Base-by-base conservation (phyloP, 2,888 invertebrate species). In the Leptinotarsa peninsularis region DNA sequence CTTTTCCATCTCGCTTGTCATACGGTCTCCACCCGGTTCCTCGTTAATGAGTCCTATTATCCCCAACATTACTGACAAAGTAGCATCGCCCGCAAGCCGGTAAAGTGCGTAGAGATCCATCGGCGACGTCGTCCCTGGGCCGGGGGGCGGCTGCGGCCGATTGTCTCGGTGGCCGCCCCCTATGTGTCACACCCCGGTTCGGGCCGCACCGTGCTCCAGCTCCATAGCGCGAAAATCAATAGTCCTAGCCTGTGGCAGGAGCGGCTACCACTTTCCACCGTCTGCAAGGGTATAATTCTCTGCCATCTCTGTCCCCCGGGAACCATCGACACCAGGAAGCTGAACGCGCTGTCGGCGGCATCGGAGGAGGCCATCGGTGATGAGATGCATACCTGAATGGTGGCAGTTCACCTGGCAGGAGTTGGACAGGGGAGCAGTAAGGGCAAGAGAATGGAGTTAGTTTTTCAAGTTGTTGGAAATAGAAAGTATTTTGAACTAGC, bases 141-240 rank as follows among this genome's bases (percentile, higher is more conserved):
- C 67, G 63, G 63, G 58, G 63, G 63, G 63, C 63, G 63, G 63
- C 50, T 70, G 72, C 67, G 73, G 71, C 71, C 67, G 76, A 76
- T 76, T 76, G 73, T 74, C 73, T 76, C 69, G 73, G 76, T 58
- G 63, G 68, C 72, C 60, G 74, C 76, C 76, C 71, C 69, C 70
- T 67, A 63, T 73, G 76, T 76, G 76, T 76, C 76, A 76, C 74
- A 76, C 76, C 74, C 76, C 76, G 74, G 74, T 67, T 72, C 72
- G 74, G 66, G 43, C 74, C 76, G 74, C 66, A 68, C 71, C 60
- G 71, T 60, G 68, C 74, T 66, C 76, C 72, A 73, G 76, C 71
- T 69, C 71, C 71, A 71, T 73, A 74, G 71, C 73, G 76, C 76
- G 76, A 74, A 76, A 78, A 76, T 76, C 74, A 76, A 77, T 77